phyloP scores from a whole-genome alignment of 2,797 vertebrate genomes.

The Borostomias antarcticus region DNA sequence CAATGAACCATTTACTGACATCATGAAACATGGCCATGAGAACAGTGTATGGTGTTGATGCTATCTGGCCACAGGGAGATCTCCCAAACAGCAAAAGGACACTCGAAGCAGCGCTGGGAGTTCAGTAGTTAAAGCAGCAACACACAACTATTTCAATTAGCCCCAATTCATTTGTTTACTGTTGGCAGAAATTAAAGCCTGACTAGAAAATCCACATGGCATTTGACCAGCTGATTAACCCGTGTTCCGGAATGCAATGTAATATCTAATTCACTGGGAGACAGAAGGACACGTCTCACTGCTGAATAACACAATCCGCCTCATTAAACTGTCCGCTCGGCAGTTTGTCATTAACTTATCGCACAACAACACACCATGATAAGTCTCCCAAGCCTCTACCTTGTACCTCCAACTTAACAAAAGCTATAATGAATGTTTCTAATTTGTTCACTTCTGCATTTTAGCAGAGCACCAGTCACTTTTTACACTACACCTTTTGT shows the following conservation, averaged over 20 bases:
- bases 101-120: not conserved
- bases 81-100: not conserved
- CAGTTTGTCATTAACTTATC: not conserved
- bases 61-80: slow-evolving; percentile 22
- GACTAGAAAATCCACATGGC: slow-evolving; percentile 13
- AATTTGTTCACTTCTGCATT: not conserved
- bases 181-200: slow-evolving; percentile 11
- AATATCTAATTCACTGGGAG: not conserved
- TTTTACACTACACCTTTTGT: too few species aligned
- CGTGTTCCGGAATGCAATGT: not conserved
- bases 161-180: slow-evolving; percentile 13
- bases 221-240: not conserved
- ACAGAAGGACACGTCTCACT: not conserved
- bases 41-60: slow-evolving; percentile 3
- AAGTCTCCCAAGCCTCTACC: not conserved
- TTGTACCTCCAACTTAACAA: too few species aligned
- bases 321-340: not conserved
- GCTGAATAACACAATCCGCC: not conserved
- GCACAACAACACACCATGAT: not conserved
- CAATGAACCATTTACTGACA: slow-evolving; percentile 33
- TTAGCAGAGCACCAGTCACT: too few species aligned
- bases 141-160: slow-evolving; percentile 16
- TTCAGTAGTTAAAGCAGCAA: not conserved
- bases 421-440: too few species aligned
- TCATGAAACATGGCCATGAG: slow-evolving; percentile 22